Percentiles rank a stretch among this genome's conserved stretches.
phyloP scores from a whole-genome alignment of 2,797 vertebrate genomes.

The Amblyopsis hoosieri region DNA sequence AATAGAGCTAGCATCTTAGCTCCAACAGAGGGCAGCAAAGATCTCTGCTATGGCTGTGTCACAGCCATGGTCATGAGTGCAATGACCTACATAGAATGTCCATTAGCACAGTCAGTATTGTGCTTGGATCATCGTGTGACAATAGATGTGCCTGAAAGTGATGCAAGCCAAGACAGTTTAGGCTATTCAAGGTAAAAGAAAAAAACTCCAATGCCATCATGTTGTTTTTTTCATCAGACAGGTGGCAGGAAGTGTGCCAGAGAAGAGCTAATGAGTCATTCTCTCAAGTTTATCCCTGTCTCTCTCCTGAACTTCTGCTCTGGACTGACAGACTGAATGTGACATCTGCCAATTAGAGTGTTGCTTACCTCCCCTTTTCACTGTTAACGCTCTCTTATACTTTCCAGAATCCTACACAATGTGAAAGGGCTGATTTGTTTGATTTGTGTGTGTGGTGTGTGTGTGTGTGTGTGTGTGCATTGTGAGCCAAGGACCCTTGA shows the following conservation, averaged over 20 bases:
- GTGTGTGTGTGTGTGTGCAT: background rate
- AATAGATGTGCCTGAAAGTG: too few relatives aligned
- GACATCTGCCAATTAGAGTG: constrained; percentile 16
- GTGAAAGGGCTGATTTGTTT: background rate
- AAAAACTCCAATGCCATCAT: too few relatives aligned
- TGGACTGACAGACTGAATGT: constrained; percentile 11
- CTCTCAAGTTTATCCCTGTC: constrained; percentile 5
- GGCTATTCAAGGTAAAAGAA: too few relatives aligned
- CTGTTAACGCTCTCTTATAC: background rate
- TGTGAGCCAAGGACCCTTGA: background rate
- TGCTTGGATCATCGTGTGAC: too few relatives aligned
- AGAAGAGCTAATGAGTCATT: constrained; percentile 32
- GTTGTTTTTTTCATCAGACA: background rate
- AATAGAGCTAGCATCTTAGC: background rate
- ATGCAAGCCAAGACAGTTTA: too few relatives aligned
- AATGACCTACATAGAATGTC: background rate
- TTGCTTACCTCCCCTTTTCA: background rate
- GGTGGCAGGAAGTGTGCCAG: constrained; percentile 11
- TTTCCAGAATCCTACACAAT: too few relatives aligned
- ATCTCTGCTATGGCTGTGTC: constrained; percentile 5
- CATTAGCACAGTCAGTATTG: background rate
- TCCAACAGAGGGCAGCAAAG: constrained; percentile 64
- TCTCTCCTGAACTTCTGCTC: constrained; percentile 8
- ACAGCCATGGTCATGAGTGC: too few relatives aligned
- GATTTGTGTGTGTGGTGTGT: background rate